These are phyloP conservation scores for Agapostemon virescens DNA, from an alignment of 2,888 invertebrate genomes.

Conservation along the genomic window DNA sequence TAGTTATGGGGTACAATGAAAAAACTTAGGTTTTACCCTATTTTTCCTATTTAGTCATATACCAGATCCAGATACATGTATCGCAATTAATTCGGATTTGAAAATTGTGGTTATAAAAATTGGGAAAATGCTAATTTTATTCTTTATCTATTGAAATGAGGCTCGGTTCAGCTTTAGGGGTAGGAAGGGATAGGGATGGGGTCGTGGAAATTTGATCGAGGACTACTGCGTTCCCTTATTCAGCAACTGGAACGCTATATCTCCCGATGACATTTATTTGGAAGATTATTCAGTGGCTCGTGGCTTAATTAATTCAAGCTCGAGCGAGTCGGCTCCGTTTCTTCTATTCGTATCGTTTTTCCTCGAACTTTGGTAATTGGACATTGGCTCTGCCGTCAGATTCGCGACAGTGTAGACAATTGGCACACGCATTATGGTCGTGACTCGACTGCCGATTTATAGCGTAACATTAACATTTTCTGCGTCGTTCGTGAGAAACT, in stretches of 20 bases:
- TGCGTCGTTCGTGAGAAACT: not conserved
- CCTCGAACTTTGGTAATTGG: not conserved
- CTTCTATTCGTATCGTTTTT: not conserved
- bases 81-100: too few relatives aligned
- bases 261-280: not conserved
- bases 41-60: too few relatives aligned
- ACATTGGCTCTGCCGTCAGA: not conserved
- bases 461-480: conserved; percentile 1
- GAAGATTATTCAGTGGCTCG: not conserved
- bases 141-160: too few relatives aligned
- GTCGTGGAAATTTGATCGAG: not conserved
- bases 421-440: not conserved
- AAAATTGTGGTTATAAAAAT: too few relatives aligned
- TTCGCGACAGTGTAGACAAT: not conserved
- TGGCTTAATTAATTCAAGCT: not conserved
- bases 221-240: not conserved
- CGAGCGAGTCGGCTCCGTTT: not conserved
- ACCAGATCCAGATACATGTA: too few relatives aligned
- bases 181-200: not conserved
- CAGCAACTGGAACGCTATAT: not conserved
- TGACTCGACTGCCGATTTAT: not conserved
- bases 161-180: too few relatives aligned
- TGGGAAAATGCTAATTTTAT: too few relatives aligned
- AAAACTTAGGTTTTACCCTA: too few relatives aligned
- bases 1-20: too few relatives aligned